Evolutionary conservation across 1,140 invertebrate genomes (phyloP), one percentile per base, ranked within the genome.

Genomic region (Cepaea nemoralis): DNA sequence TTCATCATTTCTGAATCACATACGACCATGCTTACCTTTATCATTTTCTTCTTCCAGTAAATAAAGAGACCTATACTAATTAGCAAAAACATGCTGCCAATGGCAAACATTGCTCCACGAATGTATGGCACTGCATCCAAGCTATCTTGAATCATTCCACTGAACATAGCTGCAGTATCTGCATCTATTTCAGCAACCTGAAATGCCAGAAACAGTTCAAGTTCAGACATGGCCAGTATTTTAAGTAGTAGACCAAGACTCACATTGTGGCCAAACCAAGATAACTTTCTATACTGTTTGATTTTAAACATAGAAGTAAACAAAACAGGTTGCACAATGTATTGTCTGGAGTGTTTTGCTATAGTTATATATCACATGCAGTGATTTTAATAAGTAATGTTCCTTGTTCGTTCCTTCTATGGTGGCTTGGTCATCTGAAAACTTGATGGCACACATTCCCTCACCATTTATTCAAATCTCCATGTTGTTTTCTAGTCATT

Each of bases 31-130:
- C n/a, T 63, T 63, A 63, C 59, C 59, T 63, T 63, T 0, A 19
- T 10, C 6, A 12, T 70, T 70, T 40, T 40, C 19, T 39, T 40
- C 40, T n/a, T 70, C 73, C 73, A 75, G 40, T 75, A 75, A 2
- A 33, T 50, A 50, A 50, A n/a, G 6, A 75, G n/a, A 35, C 27
- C 10, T 27, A 50, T 19, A 19, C 27, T 27, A 40, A 75, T 33
- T 5, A 75, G 16, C 14, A 75, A 12, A 10, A 75, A n/a, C 16
- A 75, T 27, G 5, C 40, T 45, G 3, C 73, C 73, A 50, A 75
- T 2, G 2, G 14, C 39, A 75, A 50, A 31, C n/a, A 75, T 19
- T 31, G 31, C n/a, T 50, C 27, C n/a, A 37, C 42, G 27, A 10
- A 75, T 31, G 50, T 27, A 48, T 19, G 31, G 40, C 45, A 75